Percentiles rank a stretch among this genome's conserved stretches.
These are phyloP conservation scores for Hemistola chrysoprasaria DNA, from an alignment of 2,888 invertebrate species.

Conservation along the genomic window DNA sequence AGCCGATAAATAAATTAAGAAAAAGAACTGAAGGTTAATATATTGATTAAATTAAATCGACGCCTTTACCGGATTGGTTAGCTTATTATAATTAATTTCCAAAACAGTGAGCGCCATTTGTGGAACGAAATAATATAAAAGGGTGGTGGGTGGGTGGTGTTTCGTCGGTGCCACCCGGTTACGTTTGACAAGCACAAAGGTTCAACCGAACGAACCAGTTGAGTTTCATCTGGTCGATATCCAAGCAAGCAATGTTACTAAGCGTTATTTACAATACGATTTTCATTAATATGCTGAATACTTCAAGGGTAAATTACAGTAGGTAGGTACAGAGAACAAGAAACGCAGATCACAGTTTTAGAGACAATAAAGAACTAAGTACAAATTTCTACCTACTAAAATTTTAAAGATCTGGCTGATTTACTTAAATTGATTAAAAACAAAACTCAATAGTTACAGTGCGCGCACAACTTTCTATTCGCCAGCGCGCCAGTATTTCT, in stretches of 20 bases:
- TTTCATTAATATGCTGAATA: too few species aligned
- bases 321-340: too few species aligned
- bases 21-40: constrained; percentile 3
- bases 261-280: too few species aligned
- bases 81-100: constrained; percentile 17
- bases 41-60: constrained; percentile 12
- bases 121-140: constrained; percentile 42
- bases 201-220: constrained; percentile 45
- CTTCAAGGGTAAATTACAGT: too few species aligned
- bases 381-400: too few species aligned
- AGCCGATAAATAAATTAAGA: too few species aligned
- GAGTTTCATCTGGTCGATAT: constrained; percentile 56
- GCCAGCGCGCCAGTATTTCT: constrained; percentile 50
- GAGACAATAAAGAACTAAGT: too few species aligned
- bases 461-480: constrained; percentile 57
- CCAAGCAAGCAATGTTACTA: constrained; percentile 11
- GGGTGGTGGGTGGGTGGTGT: constrained; percentile 43
- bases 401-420: too few species aligned
- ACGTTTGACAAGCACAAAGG: constrained; percentile 41
- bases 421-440: too few species aligned
- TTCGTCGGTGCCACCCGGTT: constrained; percentile 38
- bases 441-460: constrained; percentile 29
- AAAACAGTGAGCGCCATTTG: constrained; percentile 22
- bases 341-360: too few species aligned
- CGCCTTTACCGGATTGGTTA: constrained; percentile 14